Percentiles rank a stretch among this genome's conserved stretches.
These are phyloP conservation scores for Lepilemur septentrionalis DNA, from an alignment of 2,797 vertebrate species.

Conservation along the genomic window DNA sequence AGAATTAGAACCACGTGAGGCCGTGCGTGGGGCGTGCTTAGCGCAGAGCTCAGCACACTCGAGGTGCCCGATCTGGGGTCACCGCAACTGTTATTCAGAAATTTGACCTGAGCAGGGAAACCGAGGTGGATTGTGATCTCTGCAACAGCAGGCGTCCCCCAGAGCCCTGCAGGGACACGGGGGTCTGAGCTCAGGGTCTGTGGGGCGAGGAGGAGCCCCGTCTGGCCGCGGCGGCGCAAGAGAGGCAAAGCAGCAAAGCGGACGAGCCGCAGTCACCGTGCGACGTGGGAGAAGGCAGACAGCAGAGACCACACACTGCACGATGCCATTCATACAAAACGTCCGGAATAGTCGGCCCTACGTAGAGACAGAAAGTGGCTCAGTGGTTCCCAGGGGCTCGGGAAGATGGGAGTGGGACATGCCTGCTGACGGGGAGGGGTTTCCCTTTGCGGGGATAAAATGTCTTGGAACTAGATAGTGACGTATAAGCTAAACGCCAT, in stretches of 20 bases:
- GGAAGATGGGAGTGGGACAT: not conserved
- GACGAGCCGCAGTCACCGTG: not conserved
- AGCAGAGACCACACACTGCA: not conserved
- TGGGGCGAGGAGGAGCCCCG: not conserved
- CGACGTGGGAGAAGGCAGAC: no score
- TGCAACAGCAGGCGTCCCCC: not conserved
- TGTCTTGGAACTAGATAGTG: not conserved
- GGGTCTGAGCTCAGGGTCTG: not conserved
- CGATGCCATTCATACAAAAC: not conserved
- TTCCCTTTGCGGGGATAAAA: not conserved
- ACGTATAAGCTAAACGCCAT: not conserved
- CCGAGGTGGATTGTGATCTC: not conserved
- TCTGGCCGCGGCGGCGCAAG: not conserved
- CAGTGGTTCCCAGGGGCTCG: not conserved
- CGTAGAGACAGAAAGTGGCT: not conserved
- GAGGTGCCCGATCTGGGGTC: not conserved
- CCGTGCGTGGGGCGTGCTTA: not conserved
- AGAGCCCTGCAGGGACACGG: not conserved
- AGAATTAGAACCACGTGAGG: not conserved
- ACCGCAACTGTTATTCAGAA: not conserved
- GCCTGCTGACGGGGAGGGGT: not conserved
- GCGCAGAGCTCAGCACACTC: not conserved
- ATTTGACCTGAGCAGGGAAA: not conserved
- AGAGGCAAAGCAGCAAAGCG: not conserved
- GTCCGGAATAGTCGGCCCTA: not conserved